Base-by-base conservation (phyloP, 2,113 vertebrate species). In the Chiloscyllium plagiosum region DNA sequence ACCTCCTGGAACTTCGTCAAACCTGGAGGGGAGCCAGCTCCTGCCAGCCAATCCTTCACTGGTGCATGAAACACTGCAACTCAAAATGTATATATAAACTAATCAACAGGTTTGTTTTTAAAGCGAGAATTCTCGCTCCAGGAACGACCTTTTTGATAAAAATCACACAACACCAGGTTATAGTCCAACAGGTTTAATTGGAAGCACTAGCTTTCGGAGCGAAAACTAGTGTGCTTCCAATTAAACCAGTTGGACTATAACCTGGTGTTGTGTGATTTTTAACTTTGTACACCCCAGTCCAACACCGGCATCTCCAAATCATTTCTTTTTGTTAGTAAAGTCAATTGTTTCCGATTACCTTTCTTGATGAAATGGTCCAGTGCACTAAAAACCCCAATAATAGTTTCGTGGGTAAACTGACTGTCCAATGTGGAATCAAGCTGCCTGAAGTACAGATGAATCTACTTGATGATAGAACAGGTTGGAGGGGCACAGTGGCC, bases 21-120 rank as follows among this genome's bases (percentile, higher is more conserved):
- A 95, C 10, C 66, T 95, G 93, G 93, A 95, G 68, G 26, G 68
- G 93, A 95, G 93, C 68, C 93, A 95, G 19, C 42, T 95, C 68
- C n/a, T 37, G 29, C 22, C 7, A 93, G 61, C 20, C 33, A 47
- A 47, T 42, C 80, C 37, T 83, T 47, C 37, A 66, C 22, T 5
- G 61, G 61, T 4, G 61, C 33, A 37, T 65, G 42, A 20, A 93
- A 66, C 26, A 33, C 26, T 65, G 4, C 52, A 92, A 17, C 56
- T 24, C 52, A 52, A 52, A 26, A 87, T 87, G 26, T 52, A 50
- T 22, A 33, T 22, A 47, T 15, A 66, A 66, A 37, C 13, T 17
- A 66, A 56, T 4, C 33, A 65, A 17, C 37, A 47, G 17, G 17
- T 83, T 83, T 47, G 37, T 83, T 83, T 83, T 20, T 42, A 83